Evolutionary conservation across 2,888 invertebrate genomes (phyloP).

Genomic region (Ptilodon capucinus): DNA sequence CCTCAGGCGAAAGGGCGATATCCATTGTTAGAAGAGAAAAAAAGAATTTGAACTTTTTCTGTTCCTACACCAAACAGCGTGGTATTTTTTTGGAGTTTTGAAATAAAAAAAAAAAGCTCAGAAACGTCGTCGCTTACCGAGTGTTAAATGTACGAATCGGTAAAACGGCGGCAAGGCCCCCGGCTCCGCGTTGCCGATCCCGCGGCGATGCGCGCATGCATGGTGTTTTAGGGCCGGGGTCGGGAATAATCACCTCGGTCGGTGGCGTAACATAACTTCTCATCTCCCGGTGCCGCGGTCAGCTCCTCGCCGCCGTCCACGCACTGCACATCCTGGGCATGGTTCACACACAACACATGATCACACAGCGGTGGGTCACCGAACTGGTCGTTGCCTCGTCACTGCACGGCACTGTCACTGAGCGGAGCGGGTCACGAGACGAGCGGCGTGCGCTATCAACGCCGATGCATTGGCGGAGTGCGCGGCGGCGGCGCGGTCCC

Average conservation of each 20-base stretch:
- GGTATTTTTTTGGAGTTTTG: slow-evolving; percentile 42
- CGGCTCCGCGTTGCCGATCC: slow-evolving; percentile 40
- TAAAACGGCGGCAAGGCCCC: slow-evolving; percentile 23
- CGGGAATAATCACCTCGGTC: slow-evolving; percentile 81
- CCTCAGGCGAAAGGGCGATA: slow-evolving; percentile 59
- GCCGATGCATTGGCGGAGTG: slow-evolving; percentile 78
- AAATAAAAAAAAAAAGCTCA: slow-evolving; percentile 65
- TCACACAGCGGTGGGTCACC: slow-evolving; percentile 40
- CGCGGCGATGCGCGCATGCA: slow-evolving; percentile 62
- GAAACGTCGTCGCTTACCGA: slow-evolving; percentile 64
- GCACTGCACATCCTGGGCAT: slow-evolving; percentile 69
- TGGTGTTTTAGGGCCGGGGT: slow-evolving; percentile 67
- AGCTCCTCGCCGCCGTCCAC: slow-evolving; percentile 62
- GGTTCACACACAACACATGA: slow-evolving; percentile 58
- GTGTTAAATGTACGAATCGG: slow-evolving; percentile 33
- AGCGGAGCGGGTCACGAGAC: slow-evolving; percentile 44
- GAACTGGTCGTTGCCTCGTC: slow-evolving; percentile 34
- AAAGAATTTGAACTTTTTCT: slow-evolving; percentile 45
- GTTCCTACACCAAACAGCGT: slow-evolving; percentile 26
- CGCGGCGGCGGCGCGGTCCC: slow-evolving; percentile 71
- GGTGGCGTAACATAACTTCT: slow-evolving; percentile 78
- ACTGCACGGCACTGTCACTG: slow-evolving; percentile 63
- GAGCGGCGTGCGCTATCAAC: slow-evolving; percentile 70
- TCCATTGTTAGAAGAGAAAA: slow-evolving; percentile 60
- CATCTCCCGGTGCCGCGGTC: slow-evolving; percentile 73